Base-by-base conservation (phyloP, 2,888 invertebrate species). In the Temnothorax ravouxi region DNA sequence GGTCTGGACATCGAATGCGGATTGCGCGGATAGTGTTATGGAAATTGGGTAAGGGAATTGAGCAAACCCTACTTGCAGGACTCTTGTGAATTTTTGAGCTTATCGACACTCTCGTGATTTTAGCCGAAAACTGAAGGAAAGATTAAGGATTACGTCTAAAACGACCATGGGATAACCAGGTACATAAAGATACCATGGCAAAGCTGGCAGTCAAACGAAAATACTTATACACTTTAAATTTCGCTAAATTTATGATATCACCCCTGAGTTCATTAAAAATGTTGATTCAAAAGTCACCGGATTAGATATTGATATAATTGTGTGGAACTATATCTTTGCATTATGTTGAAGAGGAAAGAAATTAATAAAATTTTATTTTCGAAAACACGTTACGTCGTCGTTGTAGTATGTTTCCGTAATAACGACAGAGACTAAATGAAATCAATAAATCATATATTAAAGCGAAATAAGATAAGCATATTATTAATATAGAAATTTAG, bases 1-100 rank as follows among this genome's bases (percentile, higher is more conserved):
- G 98, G 95, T 99, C 89, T 99, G 99, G 99, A 99, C 99, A 76
- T 97, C 97, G 11, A 98, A 99, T 95, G 97, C 97, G 21, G 96
- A 96, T 83, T 97, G 97, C 93, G 96, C 96, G 92, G 97, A 97
- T 85, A 97, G 97, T 84, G 97, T 97, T 90, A 95, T 98, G 91
- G 98, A 98, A 95, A 99, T 99, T 94, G 99, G 99, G 95, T 95
- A 90, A 90, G 82, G 76, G n/a, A 76, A 75, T 29, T 29, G 29
- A 0, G 29, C 29, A 2, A 72, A 13, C 15, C n/a, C n/a, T 25
- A 9, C 13, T 25, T 1, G 13, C 38, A 38, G 47, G 9, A 4
- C 13, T 9, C 13, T 67, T 52, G 11, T 54, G 0, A 5, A 29
- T 56, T 18, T 13, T 34, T 18, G 47, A 64, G 11, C 41, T 67